Percentiles rank a stretch among this genome's conserved stretches.
Conservation (phyloP, 2,888 invertebrate genomes). For the Pollenia griseotomentosa region DNA sequence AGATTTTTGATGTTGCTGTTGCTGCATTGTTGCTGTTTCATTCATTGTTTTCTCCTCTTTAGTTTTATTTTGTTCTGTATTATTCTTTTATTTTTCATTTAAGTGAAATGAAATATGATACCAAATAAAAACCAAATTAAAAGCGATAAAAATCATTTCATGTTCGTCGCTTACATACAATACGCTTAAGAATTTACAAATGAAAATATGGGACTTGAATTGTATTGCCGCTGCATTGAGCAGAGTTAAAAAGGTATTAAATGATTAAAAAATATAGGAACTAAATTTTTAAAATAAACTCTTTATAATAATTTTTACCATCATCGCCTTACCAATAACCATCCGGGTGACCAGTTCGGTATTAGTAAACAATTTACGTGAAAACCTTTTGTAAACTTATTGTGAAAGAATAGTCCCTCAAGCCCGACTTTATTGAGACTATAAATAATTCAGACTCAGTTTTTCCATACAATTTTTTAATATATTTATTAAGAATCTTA, state of each 20-base stretch:
- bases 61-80: slow-evolving; percentile 18
- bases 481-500: no score
- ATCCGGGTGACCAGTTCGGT: no score
- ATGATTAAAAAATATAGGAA: background rate
- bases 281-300: no score
- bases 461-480: no score
- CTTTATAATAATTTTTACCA: no score
- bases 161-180: slow-evolving; percentile 60
- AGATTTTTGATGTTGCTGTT: slow-evolving; percentile 25
- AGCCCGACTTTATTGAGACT: no score
- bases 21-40: slow-evolving; percentile 28
- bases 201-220: slow-evolving; percentile 27
- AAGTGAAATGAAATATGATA: slow-evolving; percentile 81
- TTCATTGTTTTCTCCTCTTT: slow-evolving; percentile 37
- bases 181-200: slow-evolving; percentile 55
- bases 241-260: slow-evolving; percentile 16
- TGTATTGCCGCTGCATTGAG: background rate
- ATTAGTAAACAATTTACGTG: no score
- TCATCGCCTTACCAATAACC: no score
- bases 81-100: slow-evolving; percentile 50
- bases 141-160: slow-evolving; percentile 80
- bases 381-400: no score
- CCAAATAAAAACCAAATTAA: slow-evolving; percentile 83
- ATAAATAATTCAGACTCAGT: no score
- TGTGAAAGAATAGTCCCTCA: no score